Percentiles rank a stretch among this genome's conserved stretches.
These are phyloP conservation scores for Yponomeuta cagnagella DNA, from an alignment of 2,888 invertebrate genomes.

Conservation along the genomic window DNA sequence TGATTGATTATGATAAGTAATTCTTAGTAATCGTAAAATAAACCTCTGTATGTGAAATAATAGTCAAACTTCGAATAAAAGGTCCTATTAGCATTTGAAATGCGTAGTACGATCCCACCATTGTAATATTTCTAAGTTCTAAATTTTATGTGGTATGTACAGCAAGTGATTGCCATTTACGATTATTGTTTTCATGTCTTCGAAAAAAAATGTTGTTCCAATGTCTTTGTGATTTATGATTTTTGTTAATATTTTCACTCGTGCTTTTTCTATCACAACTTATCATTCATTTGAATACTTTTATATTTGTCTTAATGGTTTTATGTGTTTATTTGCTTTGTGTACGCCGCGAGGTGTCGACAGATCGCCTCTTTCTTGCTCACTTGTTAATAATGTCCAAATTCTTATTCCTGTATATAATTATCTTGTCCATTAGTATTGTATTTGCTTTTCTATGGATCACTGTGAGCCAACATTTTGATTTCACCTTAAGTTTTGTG, in stretches of 20 bases:
- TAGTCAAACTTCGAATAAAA: slow-evolving; percentile 1
- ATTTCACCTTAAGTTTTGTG: slow-evolving; percentile 6
- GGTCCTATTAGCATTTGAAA: slow-evolving; percentile 15
- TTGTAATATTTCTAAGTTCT: slow-evolving; percentile 49
- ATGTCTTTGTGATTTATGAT: slow-evolving; percentile 8
- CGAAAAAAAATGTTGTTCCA: slow-evolving; percentile 9
- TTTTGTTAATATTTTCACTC: slow-evolving; percentile 10
- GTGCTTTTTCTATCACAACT: slow-evolving; percentile 8
- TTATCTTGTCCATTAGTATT: slow-evolving; percentile 15
- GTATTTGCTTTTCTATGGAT: slow-evolving; percentile 9
- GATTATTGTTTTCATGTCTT: slow-evolving; percentile 10
- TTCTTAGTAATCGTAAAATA: neutral
- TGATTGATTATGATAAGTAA: neutral
- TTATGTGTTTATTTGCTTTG: slow-evolving; percentile 48
- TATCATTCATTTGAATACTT: slow-evolving; percentile 8
- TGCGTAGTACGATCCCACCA: slow-evolving; percentile 65
- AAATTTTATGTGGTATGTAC: slow-evolving; percentile 45
- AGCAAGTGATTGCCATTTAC: slow-evolving; percentile 14
- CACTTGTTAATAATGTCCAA: slow-evolving; percentile 17
- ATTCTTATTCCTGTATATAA: slow-evolving; percentile 4
- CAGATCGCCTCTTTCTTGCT: slow-evolving; percentile 19
- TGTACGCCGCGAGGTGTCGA: slow-evolving; percentile 26
- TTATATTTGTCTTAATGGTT: slow-evolving; percentile 14
- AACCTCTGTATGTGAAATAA: slow-evolving; percentile 6
- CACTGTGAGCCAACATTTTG: slow-evolving; percentile 7